Percentiles rank a stretch among this genome's conserved stretches.
Evolutionary conservation across 2,888 invertebrate species (phyloP).

Genomic region (Incurvaria masculella): DNA sequence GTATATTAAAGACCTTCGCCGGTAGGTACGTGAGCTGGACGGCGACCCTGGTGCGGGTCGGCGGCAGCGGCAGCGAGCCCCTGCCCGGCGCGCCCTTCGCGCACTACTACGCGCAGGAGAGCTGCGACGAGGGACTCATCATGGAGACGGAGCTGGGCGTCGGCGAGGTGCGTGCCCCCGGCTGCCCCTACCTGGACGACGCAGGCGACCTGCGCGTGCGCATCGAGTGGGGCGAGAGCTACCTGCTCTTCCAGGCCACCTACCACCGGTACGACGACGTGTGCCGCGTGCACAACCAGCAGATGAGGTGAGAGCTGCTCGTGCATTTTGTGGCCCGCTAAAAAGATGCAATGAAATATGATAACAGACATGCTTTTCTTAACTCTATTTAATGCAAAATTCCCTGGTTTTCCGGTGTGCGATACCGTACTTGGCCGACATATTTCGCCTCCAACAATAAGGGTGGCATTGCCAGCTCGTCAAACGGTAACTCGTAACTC

Average conservation of each 20-base stretch:
- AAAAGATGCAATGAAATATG: too few species aligned
- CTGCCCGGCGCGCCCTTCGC: slow-evolving; percentile 72
- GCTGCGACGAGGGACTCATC: slow-evolving; percentile 73
- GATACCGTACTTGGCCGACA: too few species aligned
- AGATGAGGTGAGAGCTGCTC: slow-evolving; percentile 66
- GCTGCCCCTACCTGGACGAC: slow-evolving; percentile 66
- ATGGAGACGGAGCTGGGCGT: slow-evolving; percentile 76
- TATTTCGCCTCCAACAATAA: too few species aligned
- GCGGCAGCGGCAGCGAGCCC: slow-evolving; percentile 55
- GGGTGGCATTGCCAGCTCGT: too few species aligned
- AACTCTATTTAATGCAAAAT: too few species aligned
- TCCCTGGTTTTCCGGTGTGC: too few species aligned
- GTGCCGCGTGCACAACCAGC: slow-evolving; percentile 74
- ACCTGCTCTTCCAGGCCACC: slow-evolving; percentile 74
- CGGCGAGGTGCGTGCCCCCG: slow-evolving; percentile 65
- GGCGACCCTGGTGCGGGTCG: slow-evolving; percentile 60
- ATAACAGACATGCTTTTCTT: too few species aligned
- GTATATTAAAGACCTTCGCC: too few species aligned
- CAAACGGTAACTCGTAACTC: too few species aligned
- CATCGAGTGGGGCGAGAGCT: slow-evolving; percentile 80
- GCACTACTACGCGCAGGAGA: slow-evolving; percentile 78
- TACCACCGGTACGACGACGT: slow-evolving; percentile 84
- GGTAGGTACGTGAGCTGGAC: slow-evolving; percentile 65
- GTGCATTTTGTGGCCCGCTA: not conserved
- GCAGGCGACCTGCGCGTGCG: slow-evolving; percentile 73